phyloP scores from a whole-genome alignment of 2,113 vertebrate genomes.

The Calidris pygmaea region DNA sequence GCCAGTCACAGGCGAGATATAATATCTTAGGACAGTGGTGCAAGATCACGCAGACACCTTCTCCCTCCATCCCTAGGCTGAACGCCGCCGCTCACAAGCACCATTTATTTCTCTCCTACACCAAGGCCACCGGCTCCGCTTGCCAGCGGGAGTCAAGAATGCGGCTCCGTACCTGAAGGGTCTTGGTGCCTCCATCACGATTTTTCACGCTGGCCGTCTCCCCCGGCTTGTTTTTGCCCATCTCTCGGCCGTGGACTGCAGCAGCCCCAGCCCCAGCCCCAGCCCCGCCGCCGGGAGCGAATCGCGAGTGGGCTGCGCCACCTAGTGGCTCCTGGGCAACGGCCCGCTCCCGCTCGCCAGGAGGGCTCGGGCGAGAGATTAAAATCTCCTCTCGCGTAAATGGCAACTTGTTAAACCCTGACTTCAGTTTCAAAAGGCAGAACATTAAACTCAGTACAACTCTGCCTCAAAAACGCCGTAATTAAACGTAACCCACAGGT shows the following conservation, averaged over 20 bases:
- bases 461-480: constrained; percentile 3
- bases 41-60: neutral
- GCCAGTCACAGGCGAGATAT: neutral
- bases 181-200: neutral
- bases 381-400: constrained; percentile 35
- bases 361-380: neutral
- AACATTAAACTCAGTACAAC: constrained; percentile 50
- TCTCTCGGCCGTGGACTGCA: neutral
- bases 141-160: neutral
- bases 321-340: constrained; percentile 33
- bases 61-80: neutral
- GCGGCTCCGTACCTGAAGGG: neutral
- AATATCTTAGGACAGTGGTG: neutral
- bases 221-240: constrained; percentile 8
- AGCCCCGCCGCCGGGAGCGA: neutral
- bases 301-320: constrained; percentile 52
- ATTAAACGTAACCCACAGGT: constrained; percentile 67
- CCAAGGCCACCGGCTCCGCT: neutral
- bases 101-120: neutral
- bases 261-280: neutral
- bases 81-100: neutral
- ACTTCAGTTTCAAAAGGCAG: constrained; percentile 53
- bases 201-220: neutral
- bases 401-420: constrained; percentile 63
- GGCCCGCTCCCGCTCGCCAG: neutral